Conservation (phyloP, 1,140 invertebrate genomes). For the Pygmarrhopalites habei region DNA sequence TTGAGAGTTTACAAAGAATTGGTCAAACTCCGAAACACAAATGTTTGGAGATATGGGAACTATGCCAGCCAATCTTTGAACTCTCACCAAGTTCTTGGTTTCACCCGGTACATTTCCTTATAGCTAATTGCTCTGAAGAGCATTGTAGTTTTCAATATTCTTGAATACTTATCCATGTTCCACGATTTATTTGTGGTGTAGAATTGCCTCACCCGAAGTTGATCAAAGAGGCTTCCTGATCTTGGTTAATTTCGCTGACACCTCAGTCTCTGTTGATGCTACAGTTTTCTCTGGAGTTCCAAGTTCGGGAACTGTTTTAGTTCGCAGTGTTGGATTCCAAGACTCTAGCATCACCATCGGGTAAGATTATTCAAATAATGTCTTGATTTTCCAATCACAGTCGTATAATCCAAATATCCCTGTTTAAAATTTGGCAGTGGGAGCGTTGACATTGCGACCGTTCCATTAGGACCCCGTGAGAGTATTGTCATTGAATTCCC, state of each 20-base stretch:
- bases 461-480: too few species aligned
- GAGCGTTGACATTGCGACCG: too few species aligned
- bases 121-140: too few species aligned
- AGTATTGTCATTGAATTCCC: too few species aligned
- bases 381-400: too few species aligned
- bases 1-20: constrained; percentile 44
- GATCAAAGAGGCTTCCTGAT: constrained; percentile 7
- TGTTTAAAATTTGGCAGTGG: too few species aligned
- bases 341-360: background rate
- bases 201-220: background rate
- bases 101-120: constrained; percentile 8
- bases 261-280: constrained; percentile 2
- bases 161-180: background rate
- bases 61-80: background rate
- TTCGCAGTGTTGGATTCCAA: background rate
- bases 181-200: background rate
- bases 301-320: background rate
- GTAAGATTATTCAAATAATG: too few species aligned
- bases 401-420: too few species aligned
- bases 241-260: constrained; percentile 11
- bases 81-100: constrained; percentile 13
- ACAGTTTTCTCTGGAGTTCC: background rate
- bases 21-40: constrained; percentile 38
- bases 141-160: background rate
- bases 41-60: constrained; percentile 14